Conservation (phyloP, 2,113 vertebrate species). For the Caracal caracal region DNA sequence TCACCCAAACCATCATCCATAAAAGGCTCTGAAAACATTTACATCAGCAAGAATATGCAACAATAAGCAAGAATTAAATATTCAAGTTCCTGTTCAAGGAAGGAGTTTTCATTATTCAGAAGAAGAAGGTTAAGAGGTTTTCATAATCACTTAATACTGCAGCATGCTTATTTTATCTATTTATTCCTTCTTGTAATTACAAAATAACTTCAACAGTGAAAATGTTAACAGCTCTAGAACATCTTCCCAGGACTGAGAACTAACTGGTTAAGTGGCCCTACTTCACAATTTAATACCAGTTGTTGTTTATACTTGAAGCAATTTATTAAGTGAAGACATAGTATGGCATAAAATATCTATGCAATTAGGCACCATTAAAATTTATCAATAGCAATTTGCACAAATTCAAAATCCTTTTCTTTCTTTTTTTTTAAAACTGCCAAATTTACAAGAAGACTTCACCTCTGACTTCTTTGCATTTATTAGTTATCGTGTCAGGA, state of each 20-base stretch:
- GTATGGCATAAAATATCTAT: background rate
- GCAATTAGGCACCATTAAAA: background rate
- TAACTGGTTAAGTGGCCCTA: background rate
- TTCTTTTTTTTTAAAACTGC: background rate
- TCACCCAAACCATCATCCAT: background rate
- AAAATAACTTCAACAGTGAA: conserved; percentile 41
- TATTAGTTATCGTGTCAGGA: background rate
- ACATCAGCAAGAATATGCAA: background rate
- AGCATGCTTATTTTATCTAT: background rate
- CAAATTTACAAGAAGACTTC: background rate
- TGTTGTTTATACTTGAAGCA: conserved; percentile 26
- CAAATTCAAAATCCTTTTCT: background rate
- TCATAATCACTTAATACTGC: background rate
- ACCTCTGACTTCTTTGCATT: conserved; percentile 11
- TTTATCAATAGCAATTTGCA: background rate
- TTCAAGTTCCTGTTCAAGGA: background rate
- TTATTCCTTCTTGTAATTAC: conserved; percentile 50
- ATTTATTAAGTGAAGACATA: conserved; percentile 26
- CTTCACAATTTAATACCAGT: background rate
- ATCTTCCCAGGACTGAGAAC: background rate
- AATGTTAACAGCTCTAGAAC: conserved; percentile 44
- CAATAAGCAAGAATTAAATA: background rate
- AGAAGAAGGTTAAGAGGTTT: conserved; percentile 41
- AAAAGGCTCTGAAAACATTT: background rate
- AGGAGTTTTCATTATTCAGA: conserved; percentile 9